phyloP scores from a whole-genome alignment of 2,888 invertebrate species.

The Melanargia galathea region DNA sequence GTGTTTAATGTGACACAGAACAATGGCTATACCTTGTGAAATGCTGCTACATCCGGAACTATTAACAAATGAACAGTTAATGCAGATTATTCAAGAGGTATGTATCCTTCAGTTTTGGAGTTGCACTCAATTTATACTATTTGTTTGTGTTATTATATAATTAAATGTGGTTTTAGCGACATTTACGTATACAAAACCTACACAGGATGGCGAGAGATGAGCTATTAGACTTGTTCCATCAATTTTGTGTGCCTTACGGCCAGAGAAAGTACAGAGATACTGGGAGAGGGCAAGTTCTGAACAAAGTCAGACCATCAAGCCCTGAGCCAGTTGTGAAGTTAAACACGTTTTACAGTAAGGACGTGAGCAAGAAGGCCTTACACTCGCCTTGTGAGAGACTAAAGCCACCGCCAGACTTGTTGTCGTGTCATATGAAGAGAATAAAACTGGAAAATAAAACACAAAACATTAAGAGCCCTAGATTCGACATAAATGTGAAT shows the following conservation, averaged over 20 bases:
- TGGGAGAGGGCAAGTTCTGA: constrained; percentile 66
- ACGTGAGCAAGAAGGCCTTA: constrained; percentile 44
- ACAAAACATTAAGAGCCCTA: not conserved
- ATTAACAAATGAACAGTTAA: constrained; percentile 66
- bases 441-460: constrained; percentile 62
- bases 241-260: constrained; percentile 73
- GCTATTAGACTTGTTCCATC: constrained; percentile 69
- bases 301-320: constrained; percentile 59
- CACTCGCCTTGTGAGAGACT: constrained; percentile 53
- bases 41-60: constrained; percentile 76
- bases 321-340: constrained; percentile 52
- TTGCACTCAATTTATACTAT: not conserved
- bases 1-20: constrained; percentile 5
- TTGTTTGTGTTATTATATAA: constrained; percentile 22
- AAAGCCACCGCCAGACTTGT: constrained; percentile 66
- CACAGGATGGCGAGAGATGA: constrained; percentile 60
- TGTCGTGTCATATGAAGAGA: constrained; percentile 67
- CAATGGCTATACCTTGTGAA: constrained; percentile 67
- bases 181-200: constrained; percentile 60
- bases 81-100: constrained; percentile 70
- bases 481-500: constrained; percentile 45
- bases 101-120: not conserved
- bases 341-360: constrained; percentile 41
- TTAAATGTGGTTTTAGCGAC: constrained; percentile 58
- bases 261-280: constrained; percentile 72